Base-by-base conservation (phyloP, 2,113 vertebrate genomes). In the Brachypodius melanocephalos region DNA sequence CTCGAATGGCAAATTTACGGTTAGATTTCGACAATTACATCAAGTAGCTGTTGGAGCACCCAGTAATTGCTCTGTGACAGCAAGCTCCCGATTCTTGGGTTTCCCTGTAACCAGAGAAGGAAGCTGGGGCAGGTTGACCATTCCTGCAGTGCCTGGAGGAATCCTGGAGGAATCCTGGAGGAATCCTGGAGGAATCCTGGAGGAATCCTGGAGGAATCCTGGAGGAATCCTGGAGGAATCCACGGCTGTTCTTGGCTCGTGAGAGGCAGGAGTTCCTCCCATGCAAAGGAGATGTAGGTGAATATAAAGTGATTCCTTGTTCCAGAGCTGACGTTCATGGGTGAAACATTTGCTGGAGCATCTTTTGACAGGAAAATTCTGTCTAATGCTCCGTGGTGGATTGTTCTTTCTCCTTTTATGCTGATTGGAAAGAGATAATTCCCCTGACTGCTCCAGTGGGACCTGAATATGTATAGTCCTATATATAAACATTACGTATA, bases 341-440 rank as follows among this genome's bases (percentile, higher is more conserved):
- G 2, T 24, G 16, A 48, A 49, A 22, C 10, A 0, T 34, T 90
- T 31, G 2, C 34, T 36, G 75, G 48, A 78, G 26, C 40, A 21
- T 52, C 45, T 77, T 71, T 49, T 28, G 75, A 54, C 24, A 40
- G 63, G 26, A 29, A 54, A 62, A 46, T 58, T 68, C 63, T 57
- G 42, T 34, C 46, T 49, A 14, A 3, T 6, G 0, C 57, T 75
- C 28, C 0, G 9, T 24, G 22, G 2, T 14, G 18, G 34, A 2
- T 34, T 76, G 16, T 17, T 79, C 36, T 46, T 16, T 69, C 14
- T 34, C 45, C 4, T 24, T n/a, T 68, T n/a, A 7, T 31, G 34
- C 42, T 58, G 61, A 11, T 49, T 68, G 52, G 20, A 38, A 76
- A 34, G 65, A 61, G 26, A 5, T 1, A 16, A 52, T 68, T 83